phyloP scores from a whole-genome alignment of 2,797 vertebrate species.

The Pristis pectinata region DNA sequence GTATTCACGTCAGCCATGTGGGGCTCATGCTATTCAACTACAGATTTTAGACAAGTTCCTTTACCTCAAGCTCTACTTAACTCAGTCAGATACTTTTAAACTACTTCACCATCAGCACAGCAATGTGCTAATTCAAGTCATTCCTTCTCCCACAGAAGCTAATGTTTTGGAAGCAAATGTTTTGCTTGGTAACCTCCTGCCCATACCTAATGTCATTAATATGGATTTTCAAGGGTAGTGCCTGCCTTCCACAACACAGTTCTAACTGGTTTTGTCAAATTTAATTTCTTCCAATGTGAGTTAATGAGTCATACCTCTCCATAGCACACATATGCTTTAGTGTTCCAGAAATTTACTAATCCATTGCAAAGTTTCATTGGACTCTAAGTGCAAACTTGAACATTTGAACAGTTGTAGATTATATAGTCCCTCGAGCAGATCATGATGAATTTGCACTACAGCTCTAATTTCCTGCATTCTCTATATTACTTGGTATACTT shows the following conservation, averaged over 20 bases:
- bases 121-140: background rate
- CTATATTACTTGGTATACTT: background rate
- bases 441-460: background rate
- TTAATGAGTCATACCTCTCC: background rate
- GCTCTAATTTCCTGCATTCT: background rate
- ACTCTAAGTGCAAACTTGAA: background rate
- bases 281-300: background rate
- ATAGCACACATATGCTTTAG: background rate
- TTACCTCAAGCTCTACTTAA: background rate
- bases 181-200: slow-evolving; percentile 4
- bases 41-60: background rate
- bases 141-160: background rate
- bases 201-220: background rate
- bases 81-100: background rate
- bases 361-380: background rate
- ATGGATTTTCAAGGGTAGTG: background rate
- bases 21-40: background rate
- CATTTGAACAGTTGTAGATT: background rate
- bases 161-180: background rate
- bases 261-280: background rate
- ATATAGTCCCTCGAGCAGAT: background rate
- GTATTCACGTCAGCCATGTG: background rate
- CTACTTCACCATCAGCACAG: background rate
- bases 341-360: background rate
- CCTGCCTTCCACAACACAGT: background rate